phyloP scores from a whole-genome alignment of 2,888 invertebrate species.

The Apamea epomidion region DNA sequence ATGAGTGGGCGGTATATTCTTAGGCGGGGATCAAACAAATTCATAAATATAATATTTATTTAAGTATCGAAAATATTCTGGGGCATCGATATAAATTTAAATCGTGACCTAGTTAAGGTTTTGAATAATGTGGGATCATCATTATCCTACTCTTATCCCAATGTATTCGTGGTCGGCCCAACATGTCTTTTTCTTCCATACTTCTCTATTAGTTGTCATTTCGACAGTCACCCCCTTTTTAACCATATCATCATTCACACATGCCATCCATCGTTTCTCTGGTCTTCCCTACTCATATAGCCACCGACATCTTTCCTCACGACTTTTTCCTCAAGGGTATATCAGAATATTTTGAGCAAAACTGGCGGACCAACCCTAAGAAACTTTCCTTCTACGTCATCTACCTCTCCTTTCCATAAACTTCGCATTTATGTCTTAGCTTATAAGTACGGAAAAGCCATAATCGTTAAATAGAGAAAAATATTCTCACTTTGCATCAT shows the following conservation, averaged over 20 bases:
- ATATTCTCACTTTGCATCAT: slow-evolving; percentile 25
- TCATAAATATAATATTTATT: slow-evolving; percentile 26
- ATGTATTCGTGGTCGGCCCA: too few relatives aligned
- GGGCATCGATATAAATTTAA: slow-evolving; percentile 4
- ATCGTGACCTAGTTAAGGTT: slow-evolving; percentile 19
- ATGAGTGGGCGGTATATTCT: slow-evolving; percentile 25
- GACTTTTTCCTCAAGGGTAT: not conserved
- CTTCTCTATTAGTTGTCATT: too few relatives aligned
- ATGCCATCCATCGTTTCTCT: too few relatives aligned
- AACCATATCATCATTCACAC: too few relatives aligned
- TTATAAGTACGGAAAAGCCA: slow-evolving; percentile 39
- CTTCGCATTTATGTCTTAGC: slow-evolving; percentile 26
- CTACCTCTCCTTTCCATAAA: slow-evolving; percentile 15
- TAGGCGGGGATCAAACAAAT: slow-evolving; percentile 20
- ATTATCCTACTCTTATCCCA: too few relatives aligned
- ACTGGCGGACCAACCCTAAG: not conserved
- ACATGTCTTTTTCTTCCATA: too few relatives aligned
- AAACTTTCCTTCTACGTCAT: slow-evolving; percentile 12
- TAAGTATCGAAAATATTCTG: slow-evolving; percentile 21
- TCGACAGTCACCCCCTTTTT: too few relatives aligned
- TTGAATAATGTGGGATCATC: not conserved
- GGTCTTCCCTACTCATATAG: too few relatives aligned
- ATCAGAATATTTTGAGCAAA: not conserved
- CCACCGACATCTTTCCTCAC: too few relatives aligned
- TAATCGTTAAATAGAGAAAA: slow-evolving; percentile 39